Evolutionary conservation across 2,797 vertebrate genomes (phyloP).

Genomic region (Oryzias sinensis): DNA sequence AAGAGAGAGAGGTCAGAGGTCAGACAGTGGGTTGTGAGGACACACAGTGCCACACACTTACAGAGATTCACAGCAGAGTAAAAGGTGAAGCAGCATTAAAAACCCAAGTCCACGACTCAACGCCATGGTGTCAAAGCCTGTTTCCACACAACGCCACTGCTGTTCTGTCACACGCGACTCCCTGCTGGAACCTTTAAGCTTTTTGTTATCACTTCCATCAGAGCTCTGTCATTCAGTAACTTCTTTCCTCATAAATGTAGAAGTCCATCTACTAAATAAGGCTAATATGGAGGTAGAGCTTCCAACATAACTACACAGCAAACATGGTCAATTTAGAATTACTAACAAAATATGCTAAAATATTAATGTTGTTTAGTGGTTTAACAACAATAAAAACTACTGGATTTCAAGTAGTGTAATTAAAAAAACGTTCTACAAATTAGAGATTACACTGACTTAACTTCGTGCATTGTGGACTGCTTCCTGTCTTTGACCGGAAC

Average conservation of each 20-base stretch:
- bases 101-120: constrained; percentile 28
- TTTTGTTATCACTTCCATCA: constrained; percentile 25
- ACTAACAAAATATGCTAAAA: too few species aligned
- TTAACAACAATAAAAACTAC: too few species aligned
- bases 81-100: constrained; percentile 24
- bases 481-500: constrained; percentile 20
- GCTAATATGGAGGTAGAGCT: too few species aligned
- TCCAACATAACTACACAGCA: too few species aligned
- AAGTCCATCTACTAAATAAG: too few species aligned
- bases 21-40: neutral
- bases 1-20: constrained; percentile 19
- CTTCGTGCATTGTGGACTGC: too few species aligned
- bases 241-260: neutral
- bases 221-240: constrained; percentile 43
- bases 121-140: constrained; percentile 40
- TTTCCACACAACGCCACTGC: constrained; percentile 3
- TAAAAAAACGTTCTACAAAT: too few species aligned
- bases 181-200: constrained; percentile 1
- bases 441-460: too few species aligned
- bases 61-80: constrained; percentile 48
- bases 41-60: constrained; percentile 25
- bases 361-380: too few species aligned
- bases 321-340: too few species aligned
- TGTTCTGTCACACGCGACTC: neutral
- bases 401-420: too few species aligned